Conservation (phyloP, 2,888 invertebrate genomes). For the Chymomyza fuscimana region DNA sequence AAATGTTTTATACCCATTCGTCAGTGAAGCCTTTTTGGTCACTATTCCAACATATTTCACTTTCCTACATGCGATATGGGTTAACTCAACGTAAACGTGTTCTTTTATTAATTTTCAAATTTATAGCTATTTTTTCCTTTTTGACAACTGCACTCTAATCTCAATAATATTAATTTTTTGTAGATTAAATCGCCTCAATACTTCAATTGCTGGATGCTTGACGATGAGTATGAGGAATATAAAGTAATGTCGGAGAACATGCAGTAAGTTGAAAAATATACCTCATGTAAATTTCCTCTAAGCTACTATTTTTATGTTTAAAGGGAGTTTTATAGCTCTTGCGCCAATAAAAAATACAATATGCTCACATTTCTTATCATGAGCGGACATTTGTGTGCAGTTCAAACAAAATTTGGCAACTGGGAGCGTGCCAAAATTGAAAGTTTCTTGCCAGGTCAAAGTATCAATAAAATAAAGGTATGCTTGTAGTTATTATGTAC, state of each 20-base stretch:
- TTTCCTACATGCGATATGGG: no score
- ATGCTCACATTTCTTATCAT: conserved; percentile 62
- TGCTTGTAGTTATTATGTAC: neutral
- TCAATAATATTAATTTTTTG: neutral
- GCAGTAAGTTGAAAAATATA: conserved; percentile 60
- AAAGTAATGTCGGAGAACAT: conserved; percentile 60
- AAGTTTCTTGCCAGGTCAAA: conserved; percentile 17
- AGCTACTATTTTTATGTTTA: neutral
- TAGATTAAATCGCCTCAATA: conserved; percentile 72
- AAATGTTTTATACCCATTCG: no score
- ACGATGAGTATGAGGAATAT: conserved; percentile 56
- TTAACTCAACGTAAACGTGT: no score
- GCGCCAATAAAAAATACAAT: conserved; percentile 34
- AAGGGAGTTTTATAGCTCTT: conserved; percentile 55
- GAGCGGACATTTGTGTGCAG: conserved; percentile 70
- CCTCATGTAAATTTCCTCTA: neutral
- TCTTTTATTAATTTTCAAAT: no score
- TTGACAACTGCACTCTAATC: no score
- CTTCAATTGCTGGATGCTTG: conserved; percentile 70
- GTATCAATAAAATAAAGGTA: conserved; percentile 62
- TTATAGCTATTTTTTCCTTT: no score
- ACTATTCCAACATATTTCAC: no score
- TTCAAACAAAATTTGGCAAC: conserved; percentile 31
- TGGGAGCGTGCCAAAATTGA: conserved; percentile 76
- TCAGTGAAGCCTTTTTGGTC: no score